Evolutionary conservation across 2,797 vertebrate genomes (phyloP).

Genomic region (Crax fasciolata): DNA sequence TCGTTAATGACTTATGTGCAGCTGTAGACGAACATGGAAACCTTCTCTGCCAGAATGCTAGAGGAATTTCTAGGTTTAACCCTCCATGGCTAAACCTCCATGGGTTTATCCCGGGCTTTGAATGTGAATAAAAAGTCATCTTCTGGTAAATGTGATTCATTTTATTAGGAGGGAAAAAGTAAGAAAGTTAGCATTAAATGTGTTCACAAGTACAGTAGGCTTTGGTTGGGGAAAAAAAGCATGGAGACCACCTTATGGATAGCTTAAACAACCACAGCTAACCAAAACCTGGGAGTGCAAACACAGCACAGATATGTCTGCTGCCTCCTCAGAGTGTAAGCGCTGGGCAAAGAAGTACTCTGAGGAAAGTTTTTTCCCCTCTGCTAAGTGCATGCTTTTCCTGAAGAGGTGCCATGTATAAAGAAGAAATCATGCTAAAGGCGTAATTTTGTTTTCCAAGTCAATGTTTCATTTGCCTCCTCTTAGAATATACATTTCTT

Average conservation of each 20-base stretch:
- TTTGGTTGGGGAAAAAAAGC: slow-evolving; percentile 10
- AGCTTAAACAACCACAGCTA: background rate
- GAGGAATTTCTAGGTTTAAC: slow-evolving; percentile 56
- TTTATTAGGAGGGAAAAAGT: slow-evolving; percentile 22
- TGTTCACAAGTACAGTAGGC: background rate
- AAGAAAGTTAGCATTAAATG: slow-evolving; percentile 11
- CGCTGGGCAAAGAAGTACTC: slow-evolving; percentile 12
- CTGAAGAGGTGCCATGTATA: slow-evolving; percentile 55
- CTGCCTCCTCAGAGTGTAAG: background rate
- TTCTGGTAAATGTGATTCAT: slow-evolving; percentile 28
- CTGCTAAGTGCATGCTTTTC: slow-evolving; percentile 24
- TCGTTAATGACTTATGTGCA: slow-evolving; percentile 51
- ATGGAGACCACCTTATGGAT: background rate
- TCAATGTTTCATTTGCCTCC: slow-evolving; percentile 57
- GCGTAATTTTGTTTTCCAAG: slow-evolving; percentile 55
- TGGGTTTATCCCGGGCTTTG: background rate
- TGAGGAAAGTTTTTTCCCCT: background rate
- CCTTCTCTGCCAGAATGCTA: slow-evolving; percentile 35
- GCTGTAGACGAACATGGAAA: slow-evolving; percentile 58
- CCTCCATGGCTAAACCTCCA: slow-evolving; percentile 39
- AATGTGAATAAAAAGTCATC: background rate
- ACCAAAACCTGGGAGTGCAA: background rate
- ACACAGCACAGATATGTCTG: background rate
- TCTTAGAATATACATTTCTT: slow-evolving; percentile 56
- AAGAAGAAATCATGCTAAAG: slow-evolving; percentile 27